These are phyloP conservation scores for Bombus waltoni DNA, from an alignment of 1,140 invertebrate genomes.

Conservation along the genomic window DNA sequence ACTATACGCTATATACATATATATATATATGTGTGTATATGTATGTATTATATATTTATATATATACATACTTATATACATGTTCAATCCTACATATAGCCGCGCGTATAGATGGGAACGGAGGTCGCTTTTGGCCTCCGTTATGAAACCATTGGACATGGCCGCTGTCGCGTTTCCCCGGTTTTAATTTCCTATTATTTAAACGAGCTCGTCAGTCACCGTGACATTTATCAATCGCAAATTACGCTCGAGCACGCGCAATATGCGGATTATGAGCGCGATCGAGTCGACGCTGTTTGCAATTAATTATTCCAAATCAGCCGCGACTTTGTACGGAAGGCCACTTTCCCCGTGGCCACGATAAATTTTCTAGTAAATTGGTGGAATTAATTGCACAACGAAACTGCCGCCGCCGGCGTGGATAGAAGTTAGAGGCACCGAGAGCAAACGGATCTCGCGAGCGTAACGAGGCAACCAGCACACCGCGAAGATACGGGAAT, in stretches of 20 bases:
- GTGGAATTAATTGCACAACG: constrained; percentile 38
- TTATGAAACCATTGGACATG: constrained; percentile 13
- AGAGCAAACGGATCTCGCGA: not conserved
- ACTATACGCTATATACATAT: not conserved
- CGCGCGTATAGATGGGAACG: not conserved
- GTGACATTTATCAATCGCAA: constrained; percentile 47
- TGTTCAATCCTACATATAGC: not conserved
- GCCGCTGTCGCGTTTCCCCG: constrained; percentile 18
- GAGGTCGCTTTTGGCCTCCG: constrained; percentile 22
- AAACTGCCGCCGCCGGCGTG: too few relatives aligned
- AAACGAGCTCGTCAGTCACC: constrained; percentile 36
- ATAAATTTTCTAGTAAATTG: constrained; percentile 39
- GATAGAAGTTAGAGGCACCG: not conserved
- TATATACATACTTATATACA: not conserved
- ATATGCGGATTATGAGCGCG: constrained; percentile 41
- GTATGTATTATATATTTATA: too few relatives aligned
- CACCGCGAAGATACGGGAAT: constrained; percentile 3
- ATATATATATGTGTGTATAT: accelerated
- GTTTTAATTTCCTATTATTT: constrained; percentile 55
- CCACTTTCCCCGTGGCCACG: constrained; percentile 5
- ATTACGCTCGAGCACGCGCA: constrained; percentile 34
- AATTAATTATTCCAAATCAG: constrained; percentile 44
- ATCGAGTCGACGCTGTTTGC: constrained; percentile 29
- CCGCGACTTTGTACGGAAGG: not conserved
- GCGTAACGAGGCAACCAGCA: constrained; percentile 24